These are phyloP conservation scores for Lycaena phlaeas DNA, from an alignment of 2,888 invertebrate genomes.

Conservation along the genomic window DNA sequence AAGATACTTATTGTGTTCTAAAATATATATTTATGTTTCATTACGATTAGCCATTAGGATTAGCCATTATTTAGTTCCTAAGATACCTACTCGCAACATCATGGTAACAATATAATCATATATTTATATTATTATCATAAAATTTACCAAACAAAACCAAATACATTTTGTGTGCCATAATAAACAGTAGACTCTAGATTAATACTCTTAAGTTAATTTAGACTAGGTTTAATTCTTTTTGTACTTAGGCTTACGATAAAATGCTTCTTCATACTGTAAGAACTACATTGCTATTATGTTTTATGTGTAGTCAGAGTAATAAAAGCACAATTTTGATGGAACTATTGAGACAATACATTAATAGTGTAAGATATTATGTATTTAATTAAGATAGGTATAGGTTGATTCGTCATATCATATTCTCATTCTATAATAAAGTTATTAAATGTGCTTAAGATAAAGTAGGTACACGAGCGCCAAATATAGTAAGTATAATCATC, in stretches of 20 bases:
- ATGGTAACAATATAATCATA: not conserved
- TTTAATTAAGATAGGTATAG: constrained; percentile 13
- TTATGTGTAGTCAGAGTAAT: not conserved
- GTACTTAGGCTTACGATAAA: constrained; percentile 1
- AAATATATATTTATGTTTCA: too few species aligned
- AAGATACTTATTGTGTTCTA: too few species aligned
- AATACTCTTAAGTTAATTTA: not conserved
- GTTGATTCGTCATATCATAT: constrained; percentile 19
- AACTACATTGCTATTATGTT: not conserved
- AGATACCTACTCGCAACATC: constrained; percentile 3
- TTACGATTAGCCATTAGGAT: too few species aligned
- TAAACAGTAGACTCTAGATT: not conserved
- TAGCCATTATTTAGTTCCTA: constrained; percentile 20
- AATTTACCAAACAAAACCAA: not conserved
- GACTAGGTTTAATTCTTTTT: not conserved
- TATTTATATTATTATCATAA: not conserved
- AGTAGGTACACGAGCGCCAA: not conserved
- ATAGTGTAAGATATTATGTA: constrained; percentile 22
- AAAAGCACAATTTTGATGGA: constrained; percentile 34
- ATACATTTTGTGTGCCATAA: not conserved
- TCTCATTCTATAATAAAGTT: constrained; percentile 11
- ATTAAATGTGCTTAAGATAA: constrained; percentile 7
- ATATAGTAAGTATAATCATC: not conserved
- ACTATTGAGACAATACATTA: constrained; percentile 57
- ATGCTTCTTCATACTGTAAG: not conserved